phyloP scores from a whole-genome alignment of 2,797 vertebrate species.

The Phyllotis vaccarum region DNA sequence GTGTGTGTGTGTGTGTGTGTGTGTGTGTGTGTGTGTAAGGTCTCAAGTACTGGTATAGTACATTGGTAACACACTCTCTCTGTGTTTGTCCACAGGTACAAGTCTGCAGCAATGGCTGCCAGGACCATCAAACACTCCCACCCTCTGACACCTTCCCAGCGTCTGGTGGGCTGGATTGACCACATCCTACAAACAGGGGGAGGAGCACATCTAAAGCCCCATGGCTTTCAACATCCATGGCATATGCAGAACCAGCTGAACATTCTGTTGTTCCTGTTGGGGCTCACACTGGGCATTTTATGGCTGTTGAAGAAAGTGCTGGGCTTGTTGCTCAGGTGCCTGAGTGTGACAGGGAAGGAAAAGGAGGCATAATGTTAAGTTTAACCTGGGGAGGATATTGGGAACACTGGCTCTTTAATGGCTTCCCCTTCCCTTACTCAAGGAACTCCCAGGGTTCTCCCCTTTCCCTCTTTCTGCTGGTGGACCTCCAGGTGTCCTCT shows the following conservation, averaged over 20 bases:
- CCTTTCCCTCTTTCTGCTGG: neutral
- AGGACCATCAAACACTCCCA: constrained; percentile 86
- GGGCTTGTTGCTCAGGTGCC: neutral
- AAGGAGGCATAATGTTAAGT: neutral
- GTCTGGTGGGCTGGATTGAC: constrained; percentile 88
- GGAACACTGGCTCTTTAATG: neutral
- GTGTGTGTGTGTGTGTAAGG: neutral
- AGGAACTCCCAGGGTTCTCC: neutral
- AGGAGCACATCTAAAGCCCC: constrained; percentile 85
- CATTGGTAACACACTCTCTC: neutral
- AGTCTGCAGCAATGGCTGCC: constrained; percentile 83
- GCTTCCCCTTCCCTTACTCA: neutral
- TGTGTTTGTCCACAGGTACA: constrained; percentile 84
- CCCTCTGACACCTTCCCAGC: constrained; percentile 83
- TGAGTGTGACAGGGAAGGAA: neutral
- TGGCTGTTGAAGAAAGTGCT: neutral
- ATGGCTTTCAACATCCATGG: constrained; percentile 84
- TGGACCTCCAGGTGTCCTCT: neutral
- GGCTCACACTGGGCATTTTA: constrained; percentile 57
- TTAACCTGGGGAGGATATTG: neutral
- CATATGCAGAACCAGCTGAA: constrained; percentile 87
- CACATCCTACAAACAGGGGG: constrained; percentile 86
- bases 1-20: neutral
- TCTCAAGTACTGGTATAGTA: neutral
- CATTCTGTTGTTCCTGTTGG: constrained; percentile 80